Conservation (phyloP, 2,888 invertebrate genomes). For the Ophioninae sp. region DNA sequence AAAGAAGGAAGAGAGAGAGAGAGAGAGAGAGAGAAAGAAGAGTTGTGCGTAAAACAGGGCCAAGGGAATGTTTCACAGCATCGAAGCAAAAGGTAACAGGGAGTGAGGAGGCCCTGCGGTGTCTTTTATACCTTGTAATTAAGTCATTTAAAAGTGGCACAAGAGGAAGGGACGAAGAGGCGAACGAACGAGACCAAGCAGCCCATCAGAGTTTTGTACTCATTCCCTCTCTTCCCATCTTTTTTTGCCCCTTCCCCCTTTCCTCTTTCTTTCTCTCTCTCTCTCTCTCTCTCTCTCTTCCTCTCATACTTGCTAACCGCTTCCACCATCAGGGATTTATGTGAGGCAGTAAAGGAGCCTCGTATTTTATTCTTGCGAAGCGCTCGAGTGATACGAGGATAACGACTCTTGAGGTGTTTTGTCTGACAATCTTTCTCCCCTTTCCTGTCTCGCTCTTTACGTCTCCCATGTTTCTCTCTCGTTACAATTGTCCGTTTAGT, state of each 20-base stretch:
- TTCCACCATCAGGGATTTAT: conserved; percentile 64
- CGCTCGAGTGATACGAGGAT: conserved; percentile 60
- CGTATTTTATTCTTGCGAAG: conserved; percentile 66
- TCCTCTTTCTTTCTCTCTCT: conserved; percentile 48
- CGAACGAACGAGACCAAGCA: conserved; percentile 50
- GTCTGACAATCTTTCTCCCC: conserved; percentile 59
- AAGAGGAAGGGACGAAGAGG: conserved; percentile 31
- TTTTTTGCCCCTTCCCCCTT: conserved; percentile 10
- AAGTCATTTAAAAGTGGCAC: conserved; percentile 65
- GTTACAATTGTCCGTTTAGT: conserved; percentile 37
- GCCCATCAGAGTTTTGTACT: conserved; percentile 44
- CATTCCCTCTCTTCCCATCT: conserved; percentile 22
- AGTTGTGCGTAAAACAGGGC: neutral
- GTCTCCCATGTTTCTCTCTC: conserved; percentile 21
- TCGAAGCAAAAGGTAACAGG: conserved; percentile 22
- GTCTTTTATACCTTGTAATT: conserved; percentile 68
- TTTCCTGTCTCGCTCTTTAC: conserved; percentile 19
- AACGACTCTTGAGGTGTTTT: conserved; percentile 62
- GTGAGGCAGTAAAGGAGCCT: conserved; percentile 65
- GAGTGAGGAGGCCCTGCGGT: conserved; percentile 42
- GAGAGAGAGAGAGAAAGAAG: neutral
- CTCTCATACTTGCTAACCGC: conserved; percentile 51
- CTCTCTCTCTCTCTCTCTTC: conserved; percentile 16
- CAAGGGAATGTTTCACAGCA: conserved; percentile 27
- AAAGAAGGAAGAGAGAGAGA: neutral